A percentile compares a stretch with the other conserved stretches of the same genome.
Conservation (phyloP, 2,888 invertebrate genomes). For the Pristionchus japonicus region DNA sequence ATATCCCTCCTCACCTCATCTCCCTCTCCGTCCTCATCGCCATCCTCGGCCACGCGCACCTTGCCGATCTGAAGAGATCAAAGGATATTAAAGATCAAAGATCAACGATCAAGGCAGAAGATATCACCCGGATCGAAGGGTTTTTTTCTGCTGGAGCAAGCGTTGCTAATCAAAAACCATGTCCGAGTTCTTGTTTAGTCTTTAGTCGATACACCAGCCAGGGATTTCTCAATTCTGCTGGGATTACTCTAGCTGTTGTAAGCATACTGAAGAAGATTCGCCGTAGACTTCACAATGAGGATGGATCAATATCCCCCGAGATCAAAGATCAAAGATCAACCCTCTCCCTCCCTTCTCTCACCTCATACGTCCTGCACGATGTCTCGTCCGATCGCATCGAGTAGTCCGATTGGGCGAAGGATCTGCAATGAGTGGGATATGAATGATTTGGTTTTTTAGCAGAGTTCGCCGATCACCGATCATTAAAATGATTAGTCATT, state of each 20-base stretch:
- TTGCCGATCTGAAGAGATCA: slow-evolving; percentile 85
- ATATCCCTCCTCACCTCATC: slow-evolving; percentile 79
- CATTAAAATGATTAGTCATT: no score
- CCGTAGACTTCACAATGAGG: no score
- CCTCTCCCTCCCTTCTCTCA: slow-evolving; percentile 76
- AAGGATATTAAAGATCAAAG: slow-evolving; percentile 88
- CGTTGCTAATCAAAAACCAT: no score
- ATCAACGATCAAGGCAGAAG: neutral
- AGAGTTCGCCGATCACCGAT: no score
- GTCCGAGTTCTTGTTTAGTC: no score
- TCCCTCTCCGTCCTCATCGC: slow-evolving; percentile 86
- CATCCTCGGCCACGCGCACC: slow-evolving; percentile 79
- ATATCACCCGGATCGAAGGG: no score
- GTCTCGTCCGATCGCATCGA: slow-evolving; percentile 10
- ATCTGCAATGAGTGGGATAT: neutral
- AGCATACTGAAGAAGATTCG: no score
- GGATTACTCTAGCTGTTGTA: no score
- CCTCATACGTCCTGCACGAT: slow-evolving; percentile 31
- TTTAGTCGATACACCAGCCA: no score
- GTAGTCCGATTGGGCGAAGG: neutral
- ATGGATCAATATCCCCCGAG: no score
- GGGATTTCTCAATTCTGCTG: no score
- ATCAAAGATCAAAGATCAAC: slow-evolving; percentile 76
- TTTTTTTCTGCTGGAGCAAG: no score
- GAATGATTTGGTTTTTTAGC: neutral